phyloP scores from a whole-genome alignment of 2,797 vertebrate genomes.

The Diplodus sargus region DNA sequence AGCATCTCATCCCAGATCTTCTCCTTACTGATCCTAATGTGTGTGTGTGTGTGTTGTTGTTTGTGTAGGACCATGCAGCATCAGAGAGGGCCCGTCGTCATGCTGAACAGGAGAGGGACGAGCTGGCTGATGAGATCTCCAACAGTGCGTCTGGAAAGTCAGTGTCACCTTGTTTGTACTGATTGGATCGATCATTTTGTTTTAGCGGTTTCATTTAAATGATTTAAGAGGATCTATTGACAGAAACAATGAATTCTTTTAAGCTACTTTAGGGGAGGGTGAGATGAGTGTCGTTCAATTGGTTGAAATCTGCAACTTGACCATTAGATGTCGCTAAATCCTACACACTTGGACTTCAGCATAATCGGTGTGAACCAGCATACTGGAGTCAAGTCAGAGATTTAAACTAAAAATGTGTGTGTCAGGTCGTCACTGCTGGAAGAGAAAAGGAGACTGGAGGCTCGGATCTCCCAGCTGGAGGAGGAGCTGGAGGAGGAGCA shows the following conservation, averaged over 20 bases:
- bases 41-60: slow-evolving; percentile 8
- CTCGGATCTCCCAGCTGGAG: slow-evolving; percentile 94
- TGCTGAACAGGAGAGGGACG: slow-evolving; percentile 95
- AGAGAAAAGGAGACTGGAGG: slow-evolving; percentile 95
- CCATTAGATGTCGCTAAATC: too few species aligned
- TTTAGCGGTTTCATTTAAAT: too few species aligned
- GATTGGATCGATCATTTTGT: background rate
- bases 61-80: slow-evolving; percentile 90
- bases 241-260: too few species aligned
- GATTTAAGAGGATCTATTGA: too few species aligned
- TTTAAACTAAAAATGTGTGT: background rate
- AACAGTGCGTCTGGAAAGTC: slow-evolving; percentile 97
- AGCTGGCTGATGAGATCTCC: slow-evolving; percentile 95
- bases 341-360: too few species aligned
- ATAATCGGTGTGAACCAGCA: background rate
- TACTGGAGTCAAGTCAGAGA: background rate
- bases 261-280: too few species aligned
- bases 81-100: slow-evolving; percentile 95
- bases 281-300: too few species aligned
- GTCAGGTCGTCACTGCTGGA: slow-evolving; percentile 94
- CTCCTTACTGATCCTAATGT: background rate
- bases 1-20: background rate
- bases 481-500: slow-evolving; percentile 98
- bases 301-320: too few species aligned
- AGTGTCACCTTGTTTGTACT: slow-evolving; percentile 65